A percentile compares a stretch with the other conserved stretches of the same genome.
These are phyloP conservation scores for Phalangium opilio DNA, from an alignment of 2,888 invertebrate genomes.

Conservation along the genomic window DNA sequence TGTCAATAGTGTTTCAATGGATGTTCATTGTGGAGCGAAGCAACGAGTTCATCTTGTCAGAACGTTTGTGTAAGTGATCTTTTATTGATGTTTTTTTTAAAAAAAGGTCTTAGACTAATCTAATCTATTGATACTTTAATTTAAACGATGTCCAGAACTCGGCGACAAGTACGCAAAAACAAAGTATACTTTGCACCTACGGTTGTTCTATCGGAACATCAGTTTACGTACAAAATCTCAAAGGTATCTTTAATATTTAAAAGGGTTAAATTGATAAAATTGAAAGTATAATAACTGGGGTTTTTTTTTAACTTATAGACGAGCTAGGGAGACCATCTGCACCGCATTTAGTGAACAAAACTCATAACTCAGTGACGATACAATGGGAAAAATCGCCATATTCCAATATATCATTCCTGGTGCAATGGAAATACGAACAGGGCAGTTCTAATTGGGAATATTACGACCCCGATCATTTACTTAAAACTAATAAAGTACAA, in stretches of 20 bases:
- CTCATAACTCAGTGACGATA: conserved; percentile 59
- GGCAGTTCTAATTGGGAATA: conserved; percentile 60
- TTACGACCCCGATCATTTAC: conserved; percentile 32
- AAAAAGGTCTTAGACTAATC: too few relatives aligned
- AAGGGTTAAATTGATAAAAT: not conserved
- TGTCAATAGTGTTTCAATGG: too few relatives aligned
- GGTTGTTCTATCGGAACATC: too few relatives aligned
- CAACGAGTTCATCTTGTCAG: too few relatives aligned
- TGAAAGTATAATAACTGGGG: not conserved
- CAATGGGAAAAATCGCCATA: conserved; percentile 47
- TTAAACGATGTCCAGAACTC: too few relatives aligned
- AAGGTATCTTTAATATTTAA: not conserved
- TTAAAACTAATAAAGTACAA: conserved; percentile 19
- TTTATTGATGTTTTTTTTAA: too few relatives aligned
- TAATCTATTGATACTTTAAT: too few relatives aligned
- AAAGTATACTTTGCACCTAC: too few relatives aligned
- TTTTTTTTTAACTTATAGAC: conserved; percentile 29
- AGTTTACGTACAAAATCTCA: too few relatives aligned
- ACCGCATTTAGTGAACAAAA: conserved; percentile 58
- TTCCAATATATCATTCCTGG: conserved; percentile 37
- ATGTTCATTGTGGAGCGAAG: too few relatives aligned
- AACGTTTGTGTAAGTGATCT: too few relatives aligned
- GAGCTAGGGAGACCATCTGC: conserved; percentile 53
- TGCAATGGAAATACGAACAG: conserved; percentile 51
- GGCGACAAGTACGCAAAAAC: too few relatives aligned